phyloP scores from a whole-genome alignment of 2,888 invertebrate species.

The Ormyrus labotus region DNA sequence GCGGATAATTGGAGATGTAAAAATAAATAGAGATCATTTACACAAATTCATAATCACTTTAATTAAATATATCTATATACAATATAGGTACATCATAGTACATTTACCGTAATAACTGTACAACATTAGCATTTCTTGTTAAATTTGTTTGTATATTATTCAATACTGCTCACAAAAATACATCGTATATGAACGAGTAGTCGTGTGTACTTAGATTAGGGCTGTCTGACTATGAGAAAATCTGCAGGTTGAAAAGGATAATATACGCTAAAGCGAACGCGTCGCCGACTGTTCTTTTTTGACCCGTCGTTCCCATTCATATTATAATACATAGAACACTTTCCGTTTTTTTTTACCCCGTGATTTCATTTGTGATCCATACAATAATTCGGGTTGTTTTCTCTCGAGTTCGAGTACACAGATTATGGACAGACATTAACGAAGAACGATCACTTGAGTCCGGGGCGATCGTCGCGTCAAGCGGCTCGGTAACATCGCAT shows the following conservation, averaged over 20 bases:
- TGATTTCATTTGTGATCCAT: not conserved
- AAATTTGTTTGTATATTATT: constrained; percentile 53
- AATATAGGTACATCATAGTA: constrained; percentile 74
- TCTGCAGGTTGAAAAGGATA: constrained; percentile 20
- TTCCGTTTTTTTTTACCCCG: not conserved
- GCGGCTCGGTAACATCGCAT: constrained; percentile 57
- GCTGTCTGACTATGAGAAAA: constrained; percentile 27
- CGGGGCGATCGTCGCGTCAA: constrained; percentile 52
- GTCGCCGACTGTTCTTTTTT: constrained; percentile 22
- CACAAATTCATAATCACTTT: constrained; percentile 75
- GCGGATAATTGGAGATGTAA: not conserved
- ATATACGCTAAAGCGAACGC: constrained; percentile 38
- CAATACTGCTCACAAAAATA: constrained; percentile 75
- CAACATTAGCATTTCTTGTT: constrained; percentile 69
- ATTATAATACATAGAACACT: not conserved
- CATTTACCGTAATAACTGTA: constrained; percentile 73
- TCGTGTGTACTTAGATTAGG: constrained; percentile 26
- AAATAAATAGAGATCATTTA: constrained; percentile 55
- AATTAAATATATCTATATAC: constrained; percentile 75
- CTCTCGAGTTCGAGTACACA: not conserved
- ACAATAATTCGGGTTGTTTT: constrained; percentile 29
- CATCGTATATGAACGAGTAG: constrained; percentile 62
- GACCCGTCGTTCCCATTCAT: not conserved
- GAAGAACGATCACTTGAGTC: constrained; percentile 39
- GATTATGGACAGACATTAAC: no score